A percentile compares a stretch with the other conserved stretches of the same genome.
phyloP scores from a whole-genome alignment of 2,888 invertebrate species.

The Cristatella mucedo region DNA sequence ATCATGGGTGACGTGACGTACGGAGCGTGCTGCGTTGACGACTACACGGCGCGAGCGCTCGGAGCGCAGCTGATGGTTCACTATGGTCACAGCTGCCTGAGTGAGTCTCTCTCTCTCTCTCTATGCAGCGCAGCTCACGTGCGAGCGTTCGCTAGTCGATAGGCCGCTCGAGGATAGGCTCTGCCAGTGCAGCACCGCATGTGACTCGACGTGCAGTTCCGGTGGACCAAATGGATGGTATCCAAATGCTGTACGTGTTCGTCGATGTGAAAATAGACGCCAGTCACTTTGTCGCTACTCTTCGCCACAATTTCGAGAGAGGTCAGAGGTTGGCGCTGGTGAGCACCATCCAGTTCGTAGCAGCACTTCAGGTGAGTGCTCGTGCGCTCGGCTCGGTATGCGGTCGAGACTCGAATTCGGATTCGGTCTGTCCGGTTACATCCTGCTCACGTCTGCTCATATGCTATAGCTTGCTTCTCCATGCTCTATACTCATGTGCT shows the following conservation, averaged over 20 bases:
- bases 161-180: no score
- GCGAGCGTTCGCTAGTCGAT: no score
- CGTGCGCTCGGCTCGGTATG: constrained; percentile 9
- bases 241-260: constrained; percentile 89
- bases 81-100: constrained; percentile 86
- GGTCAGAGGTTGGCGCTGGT: constrained; percentile 56
- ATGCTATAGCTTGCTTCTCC: no score
- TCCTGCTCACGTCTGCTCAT: no score
- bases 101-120: constrained; percentile 21
- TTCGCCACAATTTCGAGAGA: constrained; percentile 46
- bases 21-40: constrained; percentile 96
- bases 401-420: no score
- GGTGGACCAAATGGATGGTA: constrained; percentile 42
- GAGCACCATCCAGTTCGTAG: constrained; percentile 93
- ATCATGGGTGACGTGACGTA: constrained; percentile 99
- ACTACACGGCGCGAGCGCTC: constrained; percentile 75
- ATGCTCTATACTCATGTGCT: no score
- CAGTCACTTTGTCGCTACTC: constrained; percentile 73
- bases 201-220: no score
- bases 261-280: constrained; percentile 94
- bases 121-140: no score
- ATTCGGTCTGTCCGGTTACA: no score
- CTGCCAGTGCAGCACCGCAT: no score
- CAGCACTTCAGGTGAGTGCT: constrained; percentile 59
- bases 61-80: constrained; percentile 80